phyloP scores from a whole-genome alignment of 2,888 invertebrate species.

The Rhogogaster chlorosoma region DNA sequence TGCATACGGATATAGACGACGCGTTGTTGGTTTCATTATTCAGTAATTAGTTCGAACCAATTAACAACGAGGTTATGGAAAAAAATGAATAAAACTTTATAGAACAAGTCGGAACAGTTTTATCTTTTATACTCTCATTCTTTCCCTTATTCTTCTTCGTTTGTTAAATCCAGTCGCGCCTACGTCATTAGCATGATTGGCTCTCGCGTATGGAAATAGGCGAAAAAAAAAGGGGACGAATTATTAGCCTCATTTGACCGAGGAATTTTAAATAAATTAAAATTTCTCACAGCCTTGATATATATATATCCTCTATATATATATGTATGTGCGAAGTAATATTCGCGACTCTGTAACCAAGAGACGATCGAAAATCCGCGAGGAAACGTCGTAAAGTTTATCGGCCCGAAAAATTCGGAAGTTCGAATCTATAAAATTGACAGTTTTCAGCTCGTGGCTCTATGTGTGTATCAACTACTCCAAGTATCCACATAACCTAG shows the following conservation, averaged over 20 bases:
- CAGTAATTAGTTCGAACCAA: neutral
- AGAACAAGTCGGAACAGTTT: neutral
- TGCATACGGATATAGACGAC: neutral
- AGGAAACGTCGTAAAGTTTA: constrained; percentile 14
- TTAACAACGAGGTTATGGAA: neutral
- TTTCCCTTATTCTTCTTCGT: neutral
- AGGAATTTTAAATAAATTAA: neutral
- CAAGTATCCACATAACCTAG: neutral
- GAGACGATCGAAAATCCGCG: neutral
- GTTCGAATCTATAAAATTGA: constrained; percentile 10
- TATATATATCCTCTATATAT: neutral
- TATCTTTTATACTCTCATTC: neutral
- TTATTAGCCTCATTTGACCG: neutral
- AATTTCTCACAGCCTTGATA: neutral
- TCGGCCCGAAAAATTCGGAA: neutral
- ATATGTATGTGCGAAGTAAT: neutral
- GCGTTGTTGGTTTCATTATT: neutral
- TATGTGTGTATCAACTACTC: neutral
- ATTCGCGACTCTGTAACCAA: neutral
- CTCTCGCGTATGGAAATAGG: constrained; percentile 4
- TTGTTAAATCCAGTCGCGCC: neutral
- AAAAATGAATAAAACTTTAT: neutral
- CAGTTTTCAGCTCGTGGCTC: neutral
- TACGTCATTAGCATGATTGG: constrained; percentile 35
- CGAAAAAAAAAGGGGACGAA: neutral